Conservation (phyloP, 2,888 invertebrate genomes). For the Luperina testacea region DNA sequence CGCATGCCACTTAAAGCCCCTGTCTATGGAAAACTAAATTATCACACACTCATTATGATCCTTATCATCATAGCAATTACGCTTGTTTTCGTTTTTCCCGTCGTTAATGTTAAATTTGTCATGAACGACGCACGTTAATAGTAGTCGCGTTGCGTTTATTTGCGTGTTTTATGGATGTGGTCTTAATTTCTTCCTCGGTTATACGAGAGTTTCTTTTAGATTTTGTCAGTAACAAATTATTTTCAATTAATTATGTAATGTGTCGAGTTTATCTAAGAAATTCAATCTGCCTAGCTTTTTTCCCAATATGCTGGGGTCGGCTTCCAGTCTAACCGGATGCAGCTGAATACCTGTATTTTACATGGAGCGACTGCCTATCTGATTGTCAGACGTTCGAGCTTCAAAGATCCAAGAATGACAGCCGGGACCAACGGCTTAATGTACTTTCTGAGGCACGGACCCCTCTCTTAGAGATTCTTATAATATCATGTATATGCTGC, state of each 20-base stretch:
- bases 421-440: no score
- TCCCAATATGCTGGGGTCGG: neutral
- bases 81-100: constrained; percentile 33
- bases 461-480: neutral
- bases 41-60: constrained; percentile 22
- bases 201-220: constrained; percentile 50
- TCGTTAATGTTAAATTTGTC: constrained; percentile 41
- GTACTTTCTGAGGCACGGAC: no score
- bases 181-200: constrained; percentile 59
- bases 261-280: neutral
- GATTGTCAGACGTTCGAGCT: neutral
- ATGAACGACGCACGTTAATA: constrained; percentile 21
- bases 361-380: neutral
- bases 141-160: constrained; percentile 37
- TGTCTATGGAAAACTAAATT: constrained; percentile 46
- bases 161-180: constrained; percentile 44
- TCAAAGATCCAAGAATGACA: no score
- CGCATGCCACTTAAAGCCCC: constrained; percentile 49
- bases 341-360: neutral
- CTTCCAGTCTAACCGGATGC: neutral
- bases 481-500: neutral
- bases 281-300: neutral
- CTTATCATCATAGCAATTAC: constrained; percentile 30
- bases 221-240: constrained; percentile 22
- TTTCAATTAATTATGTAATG: constrained; percentile 11